A percentile compares a stretch with the other conserved stretches of the same genome.
Conservation (phyloP, 2,797 vertebrate genomes). For the Platalea minor region DNA sequence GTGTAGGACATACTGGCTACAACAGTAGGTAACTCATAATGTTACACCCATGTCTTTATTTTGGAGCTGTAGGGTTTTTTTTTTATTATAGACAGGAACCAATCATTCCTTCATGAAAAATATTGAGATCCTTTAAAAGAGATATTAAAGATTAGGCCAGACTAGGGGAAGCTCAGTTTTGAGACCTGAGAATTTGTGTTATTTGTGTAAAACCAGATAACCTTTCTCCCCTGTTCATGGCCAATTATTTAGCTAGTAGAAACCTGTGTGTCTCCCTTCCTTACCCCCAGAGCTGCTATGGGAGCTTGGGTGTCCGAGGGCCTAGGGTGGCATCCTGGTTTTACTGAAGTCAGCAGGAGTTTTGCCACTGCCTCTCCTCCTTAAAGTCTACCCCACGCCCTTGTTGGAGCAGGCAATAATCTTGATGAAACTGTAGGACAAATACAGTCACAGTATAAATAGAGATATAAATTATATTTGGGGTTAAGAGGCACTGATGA, state of each 20-base stretch:
- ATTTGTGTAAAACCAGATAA: neutral
- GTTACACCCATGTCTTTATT: neutral
- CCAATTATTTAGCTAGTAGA: neutral
- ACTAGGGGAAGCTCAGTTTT: neutral
- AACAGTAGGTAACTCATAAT: neutral
- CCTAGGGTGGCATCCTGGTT: neutral
- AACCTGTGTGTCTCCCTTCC: neutral
- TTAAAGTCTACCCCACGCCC: neutral
- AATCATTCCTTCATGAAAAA: neutral
- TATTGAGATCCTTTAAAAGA: neutral
- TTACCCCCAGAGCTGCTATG: fast-evolving
- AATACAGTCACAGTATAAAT: neutral
- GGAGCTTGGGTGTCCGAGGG: neutral
- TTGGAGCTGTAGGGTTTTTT: neutral
- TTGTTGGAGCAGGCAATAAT: neutral
- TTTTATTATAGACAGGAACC: neutral
- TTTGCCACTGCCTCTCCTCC: neutral
- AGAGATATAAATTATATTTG: neutral
- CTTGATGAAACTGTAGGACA: neutral
- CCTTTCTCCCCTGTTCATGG: neutral
- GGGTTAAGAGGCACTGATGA: neutral
- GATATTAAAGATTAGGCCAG: neutral
- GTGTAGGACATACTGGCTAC: neutral
- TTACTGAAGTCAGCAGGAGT: neutral
- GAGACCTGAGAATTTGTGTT: neutral